Base-by-base conservation (phyloP, 37 sponge, comb jelly and placozoan species). In the Beroe forskalii region DNA sequence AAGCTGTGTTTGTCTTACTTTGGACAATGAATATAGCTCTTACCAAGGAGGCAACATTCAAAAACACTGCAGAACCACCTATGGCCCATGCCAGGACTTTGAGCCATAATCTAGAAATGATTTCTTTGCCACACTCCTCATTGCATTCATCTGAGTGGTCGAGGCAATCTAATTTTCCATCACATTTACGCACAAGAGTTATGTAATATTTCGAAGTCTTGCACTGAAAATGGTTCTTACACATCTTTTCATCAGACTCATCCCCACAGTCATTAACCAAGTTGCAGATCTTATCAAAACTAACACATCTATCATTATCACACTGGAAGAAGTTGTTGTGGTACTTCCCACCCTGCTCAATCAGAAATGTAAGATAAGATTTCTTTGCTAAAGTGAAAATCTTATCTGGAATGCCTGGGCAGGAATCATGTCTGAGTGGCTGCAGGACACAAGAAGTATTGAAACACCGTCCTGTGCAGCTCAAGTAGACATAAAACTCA, bases 191-290 rank as follows among this genome's bases (percentile, higher is more conserved):
- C 6, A 37, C 23, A 25, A 80, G 37, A 23, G 86, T 12, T 28
- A 80, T 80, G 30, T 44, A 23, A 0, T 22, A 23, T 14, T 23
- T 30, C 2, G 37, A 32, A 1, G 24, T 9, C 30, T 22, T 44
- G 27, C 86, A 80, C 14, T 42, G 24, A 25, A 80, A 80, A 17
- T 80, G 86, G 20, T 80, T 80, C 0, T 0, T 9, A 43, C 86
- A 80, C 27, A 3, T 27, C 86, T 27, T 38, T 44, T 80, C 86
- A 44, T 80, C 86, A 42, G 55, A 44, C 3, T 28, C 23, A 42
- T 80, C 86, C 24, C 86, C 86, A 80, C 86, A 80, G 55, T 80
- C 86, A 44, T 80, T 48, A 1, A 38, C 40, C 22, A 80, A 37
- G 86, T 80, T 80, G 55, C 86, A 80, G 17, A 80, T 48, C 27